Conservation (phyloP, 2,113 vertebrate genomes). For the Rissa tridactyla region DNA sequence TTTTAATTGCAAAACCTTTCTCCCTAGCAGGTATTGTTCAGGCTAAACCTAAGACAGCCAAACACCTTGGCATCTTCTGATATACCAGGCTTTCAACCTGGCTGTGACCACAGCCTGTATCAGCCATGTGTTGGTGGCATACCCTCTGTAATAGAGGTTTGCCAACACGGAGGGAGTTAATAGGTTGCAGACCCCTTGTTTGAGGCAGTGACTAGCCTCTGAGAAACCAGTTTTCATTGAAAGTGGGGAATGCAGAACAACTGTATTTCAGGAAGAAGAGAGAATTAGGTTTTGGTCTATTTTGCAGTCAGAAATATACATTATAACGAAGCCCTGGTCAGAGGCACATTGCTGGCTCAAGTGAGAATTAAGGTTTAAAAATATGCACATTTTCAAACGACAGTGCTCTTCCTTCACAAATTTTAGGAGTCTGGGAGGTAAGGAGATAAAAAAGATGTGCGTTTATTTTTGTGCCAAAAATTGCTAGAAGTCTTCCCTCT, state of each 20-base stretch:
- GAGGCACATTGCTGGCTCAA: not conserved
- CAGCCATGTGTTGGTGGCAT: not conserved
- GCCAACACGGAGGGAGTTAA: not conserved
- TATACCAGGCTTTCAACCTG: not conserved
- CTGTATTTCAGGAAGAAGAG: not conserved
- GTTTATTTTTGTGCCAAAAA: not conserved
- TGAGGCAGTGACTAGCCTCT: not conserved
- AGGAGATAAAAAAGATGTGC: not conserved
- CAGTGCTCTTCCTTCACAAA: not conserved
- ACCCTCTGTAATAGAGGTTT: rapidly evolving
- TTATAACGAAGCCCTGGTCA: not conserved
- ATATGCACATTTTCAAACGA: not conserved
- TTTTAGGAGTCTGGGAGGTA: not conserved
- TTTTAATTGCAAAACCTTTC: not conserved
- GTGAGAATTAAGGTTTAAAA: not conserved
- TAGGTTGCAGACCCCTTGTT: not conserved
- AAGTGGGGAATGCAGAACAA: not conserved
- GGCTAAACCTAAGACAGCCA: not conserved
- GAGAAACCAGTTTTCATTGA: not conserved
- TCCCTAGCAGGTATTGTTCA: not conserved
- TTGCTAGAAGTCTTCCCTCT: not conserved
- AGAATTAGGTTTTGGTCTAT: not conserved
- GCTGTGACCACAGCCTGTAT: not conserved
- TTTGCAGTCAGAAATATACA: not conserved
- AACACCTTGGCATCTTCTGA: not conserved